Evolutionary conservation across 2,888 invertebrate species (phyloP).

Genomic region (Peribatodes rhomboidaria): DNA sequence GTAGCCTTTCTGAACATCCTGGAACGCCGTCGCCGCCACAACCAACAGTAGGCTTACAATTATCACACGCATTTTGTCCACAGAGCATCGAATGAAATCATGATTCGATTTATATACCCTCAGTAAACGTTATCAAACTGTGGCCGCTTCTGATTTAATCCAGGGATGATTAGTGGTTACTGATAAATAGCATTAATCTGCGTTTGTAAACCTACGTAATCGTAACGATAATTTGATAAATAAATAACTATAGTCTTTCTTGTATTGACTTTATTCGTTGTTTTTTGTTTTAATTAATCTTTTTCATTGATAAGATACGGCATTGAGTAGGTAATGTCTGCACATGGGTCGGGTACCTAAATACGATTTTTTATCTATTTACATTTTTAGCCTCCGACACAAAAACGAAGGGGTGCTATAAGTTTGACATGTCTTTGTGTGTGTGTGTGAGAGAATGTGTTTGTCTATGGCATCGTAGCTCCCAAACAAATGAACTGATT

Average conservation of each 20-base stretch:
- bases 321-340: too few relatives aligned
- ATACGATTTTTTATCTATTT: too few relatives aligned
- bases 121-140: neutral
- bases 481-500: too few relatives aligned
- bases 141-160: slow-evolving; percentile 3
- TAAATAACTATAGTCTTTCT: neutral
- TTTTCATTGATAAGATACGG: too few relatives aligned
- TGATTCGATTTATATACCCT: slow-evolving; percentile 5
- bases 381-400: too few relatives aligned
- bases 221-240: slow-evolving; percentile 8
- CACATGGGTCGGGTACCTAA: too few relatives aligned
- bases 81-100: slow-evolving; percentile 2
- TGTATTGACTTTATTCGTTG: too few relatives aligned
- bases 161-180: neutral
- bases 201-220: neutral
- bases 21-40: slow-evolving; percentile 48
- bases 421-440: too few relatives aligned
- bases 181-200: neutral
- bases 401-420: too few relatives aligned
- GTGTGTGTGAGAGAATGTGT: too few relatives aligned
- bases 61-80: slow-evolving; percentile 53
- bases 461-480: too few relatives aligned
- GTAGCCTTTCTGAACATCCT: slow-evolving; percentile 55
- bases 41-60: slow-evolving; percentile 49
- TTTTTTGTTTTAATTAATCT: too few relatives aligned